Conservation (phyloP, 2,797 vertebrate species). For the Poecilia wingei region DNA sequence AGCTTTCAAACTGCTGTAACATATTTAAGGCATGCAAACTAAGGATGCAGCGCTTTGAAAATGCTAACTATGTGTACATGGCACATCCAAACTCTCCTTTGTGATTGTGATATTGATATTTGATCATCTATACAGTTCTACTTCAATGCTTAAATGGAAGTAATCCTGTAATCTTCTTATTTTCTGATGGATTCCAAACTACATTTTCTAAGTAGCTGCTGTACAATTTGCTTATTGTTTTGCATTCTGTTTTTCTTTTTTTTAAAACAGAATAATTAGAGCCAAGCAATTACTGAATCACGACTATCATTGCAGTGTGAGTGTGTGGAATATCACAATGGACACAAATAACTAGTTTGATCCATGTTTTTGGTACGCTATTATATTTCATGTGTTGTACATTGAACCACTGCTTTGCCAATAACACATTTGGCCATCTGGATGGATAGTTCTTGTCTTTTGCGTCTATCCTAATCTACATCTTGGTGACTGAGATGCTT, state of each 20-base stretch:
- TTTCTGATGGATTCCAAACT: not conserved
- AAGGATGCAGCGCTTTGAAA: not conserved
- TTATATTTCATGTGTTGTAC: not conserved
- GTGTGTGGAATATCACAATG: not conserved
- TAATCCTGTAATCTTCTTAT: not conserved
- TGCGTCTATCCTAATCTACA: not conserved
- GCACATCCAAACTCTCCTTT: not conserved
- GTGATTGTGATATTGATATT: not conserved
- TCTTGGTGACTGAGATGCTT: not conserved
- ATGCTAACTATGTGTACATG: not conserved
- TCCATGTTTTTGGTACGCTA: not conserved
- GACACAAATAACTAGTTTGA: not conserved
- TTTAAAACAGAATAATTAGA: not conserved
- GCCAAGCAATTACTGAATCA: not conserved
- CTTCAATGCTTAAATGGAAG: not conserved
- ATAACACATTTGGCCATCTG: not conserved
- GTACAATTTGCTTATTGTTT: not conserved
- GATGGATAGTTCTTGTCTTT: not conserved
- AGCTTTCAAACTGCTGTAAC: not conserved
- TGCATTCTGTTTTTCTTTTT: not conserved
- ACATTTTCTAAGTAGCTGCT: not conserved
- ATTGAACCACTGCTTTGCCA: not conserved
- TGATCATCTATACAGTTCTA: not conserved
- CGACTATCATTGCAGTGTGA: not conserved
- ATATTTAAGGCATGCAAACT: not conserved